phyloP scores from a whole-genome alignment of 2,888 invertebrate genomes.

The Tupiocoris notatus region DNA sequence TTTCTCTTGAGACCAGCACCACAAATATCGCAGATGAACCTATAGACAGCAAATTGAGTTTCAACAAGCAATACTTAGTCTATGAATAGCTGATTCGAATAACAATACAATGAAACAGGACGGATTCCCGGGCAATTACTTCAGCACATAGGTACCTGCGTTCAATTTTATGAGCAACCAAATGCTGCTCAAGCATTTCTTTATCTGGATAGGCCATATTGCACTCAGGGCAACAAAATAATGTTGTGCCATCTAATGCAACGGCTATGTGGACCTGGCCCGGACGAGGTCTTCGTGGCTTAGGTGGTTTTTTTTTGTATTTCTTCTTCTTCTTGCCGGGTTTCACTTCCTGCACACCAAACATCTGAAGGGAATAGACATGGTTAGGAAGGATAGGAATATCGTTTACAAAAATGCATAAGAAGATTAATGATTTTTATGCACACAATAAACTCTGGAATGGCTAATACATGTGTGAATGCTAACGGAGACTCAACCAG shows the following conservation, averaged over 20 bases:
- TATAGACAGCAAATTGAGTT: conserved; percentile 37
- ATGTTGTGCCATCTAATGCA: conserved; percentile 69
- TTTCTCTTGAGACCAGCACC: conserved; percentile 65
- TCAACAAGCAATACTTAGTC: too few species aligned
- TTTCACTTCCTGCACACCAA: conserved; percentile 51
- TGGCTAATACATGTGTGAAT: too few species aligned
- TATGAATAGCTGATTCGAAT: too few species aligned
- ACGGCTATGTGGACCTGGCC: conserved; percentile 75
- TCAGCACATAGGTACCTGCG: conserved; percentile 62
- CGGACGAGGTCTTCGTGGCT: conserved; percentile 75
- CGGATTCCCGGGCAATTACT: too few species aligned
- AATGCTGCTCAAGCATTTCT: conserved; percentile 72
- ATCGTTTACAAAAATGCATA: too few species aligned
- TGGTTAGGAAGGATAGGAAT: too few species aligned
- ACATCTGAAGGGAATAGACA: conserved; percentile 22
- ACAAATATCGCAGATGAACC: conserved; percentile 53
- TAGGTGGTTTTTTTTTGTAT: conserved; percentile 76
- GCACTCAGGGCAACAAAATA: conserved; percentile 79
- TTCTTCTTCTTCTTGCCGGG: conserved; percentile 70
- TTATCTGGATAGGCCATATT: conserved; percentile 80
- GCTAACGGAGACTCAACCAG: background rate
- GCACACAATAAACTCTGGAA: too few species aligned
- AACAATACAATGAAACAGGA: too few species aligned
- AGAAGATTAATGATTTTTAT: too few species aligned
- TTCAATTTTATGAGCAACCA: conserved; percentile 76